Evolutionary conservation across 1,140 invertebrate genomes (phyloP).

Genomic region (Galendromus occidentalis): DNA sequence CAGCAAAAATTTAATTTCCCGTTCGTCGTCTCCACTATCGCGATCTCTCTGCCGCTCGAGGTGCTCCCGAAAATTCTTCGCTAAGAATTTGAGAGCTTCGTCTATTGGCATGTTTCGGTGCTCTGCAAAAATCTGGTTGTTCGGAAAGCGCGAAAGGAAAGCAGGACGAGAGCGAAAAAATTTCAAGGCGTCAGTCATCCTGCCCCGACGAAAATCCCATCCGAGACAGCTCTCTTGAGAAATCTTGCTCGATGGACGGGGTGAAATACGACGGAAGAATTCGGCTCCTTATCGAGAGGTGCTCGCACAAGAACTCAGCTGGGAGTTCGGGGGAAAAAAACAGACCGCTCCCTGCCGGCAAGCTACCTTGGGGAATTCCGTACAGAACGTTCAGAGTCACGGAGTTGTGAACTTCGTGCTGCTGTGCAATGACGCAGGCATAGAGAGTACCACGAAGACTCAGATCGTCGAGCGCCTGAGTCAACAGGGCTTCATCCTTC

Average conservation of each 20-base stretch:
- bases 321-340: no score
- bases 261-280: no score
- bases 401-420: conserved; percentile 62
- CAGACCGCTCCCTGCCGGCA: no score
- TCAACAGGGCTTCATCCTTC: conserved; percentile 62
- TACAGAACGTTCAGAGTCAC: conserved; percentile 75
- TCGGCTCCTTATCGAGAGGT: no score
- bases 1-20: conserved; percentile 39
- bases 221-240: no score
- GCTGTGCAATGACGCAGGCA: conserved; percentile 60
- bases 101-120: conserved; percentile 87
- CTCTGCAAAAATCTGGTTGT: conserved; percentile 35
- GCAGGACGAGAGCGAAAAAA: no score
- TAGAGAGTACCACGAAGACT: conserved; percentile 61
- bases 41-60: conserved; percentile 28
- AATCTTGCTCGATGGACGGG: no score
- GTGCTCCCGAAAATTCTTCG: conserved; percentile 55
- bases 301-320: no score
- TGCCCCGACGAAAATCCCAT: no score
- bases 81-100: conserved; percentile 56
- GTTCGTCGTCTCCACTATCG: neutral
- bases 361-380: conserved; percentile 62
- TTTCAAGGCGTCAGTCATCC: no score
- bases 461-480: conserved; percentile 66
- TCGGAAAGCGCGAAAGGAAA: conserved; percentile 1